Evolutionary conservation across 1,140 invertebrate species (phyloP).

Genomic region (Cydia pomonella): DNA sequence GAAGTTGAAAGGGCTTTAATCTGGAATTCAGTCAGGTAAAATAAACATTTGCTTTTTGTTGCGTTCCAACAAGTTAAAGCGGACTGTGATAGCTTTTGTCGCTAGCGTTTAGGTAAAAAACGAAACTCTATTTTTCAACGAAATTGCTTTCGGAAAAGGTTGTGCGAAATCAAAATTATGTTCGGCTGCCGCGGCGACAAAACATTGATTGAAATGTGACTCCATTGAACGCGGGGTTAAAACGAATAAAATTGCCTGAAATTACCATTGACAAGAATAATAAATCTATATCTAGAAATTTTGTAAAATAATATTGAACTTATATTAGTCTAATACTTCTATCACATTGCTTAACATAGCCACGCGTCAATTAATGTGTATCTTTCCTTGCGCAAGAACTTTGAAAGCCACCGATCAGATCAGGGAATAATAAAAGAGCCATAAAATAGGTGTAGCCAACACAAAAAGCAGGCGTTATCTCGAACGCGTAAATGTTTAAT

Average conservation of each 20-base stretch:
- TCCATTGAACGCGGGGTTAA: neutral
- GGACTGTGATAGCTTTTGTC: constrained; percentile 41
- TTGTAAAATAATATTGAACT: neutral
- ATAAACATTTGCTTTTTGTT: constrained; percentile 60
- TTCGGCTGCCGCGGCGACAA: neutral
- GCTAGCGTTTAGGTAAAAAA: constrained; percentile 29
- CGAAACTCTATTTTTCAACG: constrained; percentile 26
- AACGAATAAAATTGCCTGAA: neutral
- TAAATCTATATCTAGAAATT: neutral
- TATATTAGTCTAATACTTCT: neutral
- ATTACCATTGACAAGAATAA: neutral
- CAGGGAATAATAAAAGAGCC: constrained; percentile 67
- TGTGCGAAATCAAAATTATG: constrained; percentile 22
- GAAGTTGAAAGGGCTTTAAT: constrained; percentile 61
- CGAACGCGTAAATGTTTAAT: constrained; percentile 73
- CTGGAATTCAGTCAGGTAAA: constrained; percentile 63
- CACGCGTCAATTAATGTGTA: constrained; percentile 55
- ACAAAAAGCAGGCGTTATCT: constrained; percentile 75
- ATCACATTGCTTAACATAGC: neutral
- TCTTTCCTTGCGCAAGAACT: constrained; percentile 65
- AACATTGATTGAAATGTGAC: constrained; percentile 26
- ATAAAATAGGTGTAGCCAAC: constrained; percentile 65
- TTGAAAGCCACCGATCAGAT: constrained; percentile 57
- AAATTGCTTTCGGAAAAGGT: constrained; percentile 27
- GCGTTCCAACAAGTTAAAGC: constrained; percentile 49